These are phyloP conservation scores for Drosophila lacicola DNA, from an alignment of 2,888 invertebrate genomes.

Conservation along the genomic window DNA sequence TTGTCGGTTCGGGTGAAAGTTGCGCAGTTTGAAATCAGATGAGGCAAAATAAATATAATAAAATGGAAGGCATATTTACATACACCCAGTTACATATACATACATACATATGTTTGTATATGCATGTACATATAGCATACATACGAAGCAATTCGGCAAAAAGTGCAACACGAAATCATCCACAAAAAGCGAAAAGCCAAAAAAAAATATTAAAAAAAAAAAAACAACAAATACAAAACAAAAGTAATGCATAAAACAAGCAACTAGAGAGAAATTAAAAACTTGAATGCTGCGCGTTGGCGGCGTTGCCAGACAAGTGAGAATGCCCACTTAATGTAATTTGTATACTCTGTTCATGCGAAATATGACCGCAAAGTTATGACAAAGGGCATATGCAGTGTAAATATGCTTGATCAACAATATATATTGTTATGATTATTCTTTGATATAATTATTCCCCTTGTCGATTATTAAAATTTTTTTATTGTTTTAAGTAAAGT, in stretches of 20 bases:
- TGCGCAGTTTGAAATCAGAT: constrained; percentile 64
- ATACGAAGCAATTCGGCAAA: constrained; percentile 15
- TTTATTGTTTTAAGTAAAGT: no score
- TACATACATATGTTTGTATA: not conserved
- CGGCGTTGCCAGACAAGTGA: constrained; percentile 13
- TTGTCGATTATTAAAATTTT: no score
- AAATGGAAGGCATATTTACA: constrained; percentile 35
- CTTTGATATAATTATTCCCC: no score
- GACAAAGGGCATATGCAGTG: not conserved
- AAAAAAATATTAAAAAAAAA: constrained; percentile 1
- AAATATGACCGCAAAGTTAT: not conserved
- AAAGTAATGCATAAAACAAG: constrained; percentile 19
- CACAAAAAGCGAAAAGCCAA: constrained; percentile 27
- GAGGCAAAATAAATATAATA: constrained; percentile 48
- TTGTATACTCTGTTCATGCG: constrained; percentile 1
- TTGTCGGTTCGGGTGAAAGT: constrained; percentile 62
- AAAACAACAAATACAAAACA: not conserved
- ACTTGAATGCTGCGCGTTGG: constrained; percentile 31
- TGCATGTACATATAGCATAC: not conserved
- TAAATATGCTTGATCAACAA: not conserved
- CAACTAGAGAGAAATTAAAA: constrained; percentile 10
- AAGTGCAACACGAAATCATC: constrained; percentile 59
- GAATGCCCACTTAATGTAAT: constrained; percentile 17
- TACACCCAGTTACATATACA: constrained; percentile 9
- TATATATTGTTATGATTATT: no score